phyloP scores from a whole-genome alignment of 2,797 vertebrate species.

The Pelochelys cantorii region DNA sequence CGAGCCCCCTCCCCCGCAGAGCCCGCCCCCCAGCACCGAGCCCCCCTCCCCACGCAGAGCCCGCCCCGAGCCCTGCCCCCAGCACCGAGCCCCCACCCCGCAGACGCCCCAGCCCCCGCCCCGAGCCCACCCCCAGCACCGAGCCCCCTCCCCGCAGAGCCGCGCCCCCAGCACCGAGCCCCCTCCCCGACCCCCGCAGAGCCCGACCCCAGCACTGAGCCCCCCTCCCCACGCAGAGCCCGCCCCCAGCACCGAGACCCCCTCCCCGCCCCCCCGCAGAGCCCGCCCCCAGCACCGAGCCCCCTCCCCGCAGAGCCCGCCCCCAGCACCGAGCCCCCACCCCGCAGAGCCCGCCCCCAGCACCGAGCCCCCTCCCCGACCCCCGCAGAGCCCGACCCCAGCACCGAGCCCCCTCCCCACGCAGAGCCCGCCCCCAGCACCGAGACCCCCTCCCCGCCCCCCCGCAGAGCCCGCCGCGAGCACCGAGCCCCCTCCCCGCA shows the following conservation, averaged over 20 bases:
- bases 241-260: neutral
- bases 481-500: neutral
- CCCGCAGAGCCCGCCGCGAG: no score
- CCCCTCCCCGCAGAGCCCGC: no score
- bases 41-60: neutral
- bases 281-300: conserved; percentile 30
- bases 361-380: no score
- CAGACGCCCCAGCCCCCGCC: neutral
- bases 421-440: no score
- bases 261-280: no score
- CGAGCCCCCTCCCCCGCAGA: neutral
- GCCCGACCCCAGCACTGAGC: no score
- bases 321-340: neutral
- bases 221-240: no score
- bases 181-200: no score
- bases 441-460: neutral
- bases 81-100: rapidly evolving
- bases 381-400: no score
- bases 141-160: no score
- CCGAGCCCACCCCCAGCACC: neutral
- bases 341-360: neutral
- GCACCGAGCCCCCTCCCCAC: neutral
- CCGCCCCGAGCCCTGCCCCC: neutral
- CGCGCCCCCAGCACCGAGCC: no score
- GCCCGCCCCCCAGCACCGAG: neutral